phyloP scores from a whole-genome alignment of 2,797 vertebrate species.

The Coregonus sp. region DNA sequence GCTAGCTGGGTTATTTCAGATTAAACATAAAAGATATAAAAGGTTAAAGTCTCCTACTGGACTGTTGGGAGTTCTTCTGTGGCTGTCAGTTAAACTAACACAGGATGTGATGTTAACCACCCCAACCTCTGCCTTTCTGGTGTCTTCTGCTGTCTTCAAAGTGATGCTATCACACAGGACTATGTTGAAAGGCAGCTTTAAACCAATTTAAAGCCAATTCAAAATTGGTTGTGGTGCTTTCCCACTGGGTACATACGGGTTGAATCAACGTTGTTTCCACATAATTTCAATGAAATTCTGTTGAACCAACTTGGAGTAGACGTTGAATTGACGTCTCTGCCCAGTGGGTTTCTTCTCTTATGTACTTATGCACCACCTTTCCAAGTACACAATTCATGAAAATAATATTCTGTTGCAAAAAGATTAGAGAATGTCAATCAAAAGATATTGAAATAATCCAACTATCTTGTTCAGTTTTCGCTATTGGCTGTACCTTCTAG shows the following conservation, averaged over 20 bases:
- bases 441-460: background rate
- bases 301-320: too few relatives aligned
- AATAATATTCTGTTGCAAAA: background rate
- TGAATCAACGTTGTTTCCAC: too few relatives aligned
- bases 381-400: background rate
- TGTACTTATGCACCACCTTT: background rate
- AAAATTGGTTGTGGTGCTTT: background rate
- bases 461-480: background rate
- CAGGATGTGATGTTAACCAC: conserved; percentile 48
- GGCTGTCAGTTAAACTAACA: conserved; percentile 16
- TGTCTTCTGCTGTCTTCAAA: background rate
- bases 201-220: background rate
- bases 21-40: too few relatives aligned
- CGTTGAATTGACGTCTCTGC: too few relatives aligned
- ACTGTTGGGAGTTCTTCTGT: background rate
- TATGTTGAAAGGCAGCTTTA: background rate
- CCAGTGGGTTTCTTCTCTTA: too few relatives aligned
- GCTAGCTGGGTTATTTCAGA: too few relatives aligned
- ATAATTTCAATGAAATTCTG: too few relatives aligned
- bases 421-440: background rate
- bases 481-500: conserved; percentile 16
- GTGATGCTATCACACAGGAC: background rate
- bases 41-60: background rate
- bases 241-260: too few relatives aligned
- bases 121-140: conserved; percentile 13